Base-by-base conservation (phyloP, 2,113 vertebrate species). In the Menidia beryllina region DNA sequence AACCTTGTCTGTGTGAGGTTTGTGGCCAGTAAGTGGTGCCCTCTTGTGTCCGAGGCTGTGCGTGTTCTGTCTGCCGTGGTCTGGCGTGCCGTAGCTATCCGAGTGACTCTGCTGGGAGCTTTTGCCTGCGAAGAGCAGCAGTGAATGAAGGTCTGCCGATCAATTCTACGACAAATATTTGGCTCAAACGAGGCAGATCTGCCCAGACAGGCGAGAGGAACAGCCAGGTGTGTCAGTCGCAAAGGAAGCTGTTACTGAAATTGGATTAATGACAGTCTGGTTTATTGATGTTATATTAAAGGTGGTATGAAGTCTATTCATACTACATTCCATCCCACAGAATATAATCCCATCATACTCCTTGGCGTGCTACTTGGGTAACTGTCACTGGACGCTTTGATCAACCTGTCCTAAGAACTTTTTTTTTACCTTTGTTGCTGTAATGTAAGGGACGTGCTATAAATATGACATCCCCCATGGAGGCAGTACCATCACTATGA, bases 11-110 rank as follows among this genome's bases (percentile, higher is more conserved):
- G 87, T 75, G 70, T 87, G 87, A 47, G 88, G 86, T 79, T 88
- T 93, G 67, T 84, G 84, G 73, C 84, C 75, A 36, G 82, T 48
- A 12, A 88, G 79, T 26, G 84, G 75, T 36, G 81, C 86, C 88
- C 89, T 88, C 90, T 90, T 87, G 90, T 93, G 93, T 79, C 91
- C 83, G 24, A 94, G 90, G 83, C 93, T 94, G 14, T 91, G 93
- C 1, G 90, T 87, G 27, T 88, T 64, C 61, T 85, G 77, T 38
- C 68, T 47, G 7, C 82, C 72, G 9, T 48, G 77, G 30, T 93
- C 88, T 39, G 82, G 25, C 12, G 84, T 57, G 36, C 79, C 74
- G 26, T 86, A 77, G 38, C 59, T 70, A 57, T 88, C 86, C 17
- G 85, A 27, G 45, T 70, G 84, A 56, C 75, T 69, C 51, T 86